phyloP scores from a whole-genome alignment of 2,888 invertebrate genomes.

The Hedychridium roseum region DNA sequence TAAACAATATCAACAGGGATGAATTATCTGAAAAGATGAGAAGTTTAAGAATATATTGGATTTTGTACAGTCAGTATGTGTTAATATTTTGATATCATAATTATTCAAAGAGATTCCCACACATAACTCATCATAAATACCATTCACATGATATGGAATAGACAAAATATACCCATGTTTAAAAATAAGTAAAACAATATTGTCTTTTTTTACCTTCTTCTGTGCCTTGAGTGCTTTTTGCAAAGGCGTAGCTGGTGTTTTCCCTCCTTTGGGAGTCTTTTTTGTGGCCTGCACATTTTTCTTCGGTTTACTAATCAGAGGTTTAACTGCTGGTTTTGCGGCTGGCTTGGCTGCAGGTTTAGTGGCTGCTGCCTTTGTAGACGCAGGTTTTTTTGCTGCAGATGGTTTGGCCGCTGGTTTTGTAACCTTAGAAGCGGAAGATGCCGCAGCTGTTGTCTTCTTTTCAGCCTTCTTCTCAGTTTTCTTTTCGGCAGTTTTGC shows the following conservation, averaged over 20 bases:
- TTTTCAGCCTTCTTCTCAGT: constrained; percentile 68
- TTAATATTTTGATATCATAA: constrained; percentile 19
- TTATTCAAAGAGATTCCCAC: constrained; percentile 70
- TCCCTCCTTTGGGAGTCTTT: constrained; percentile 63
- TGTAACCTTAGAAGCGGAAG: constrained; percentile 58
- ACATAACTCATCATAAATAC: constrained; percentile 63
- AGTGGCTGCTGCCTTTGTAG: constrained; percentile 47
- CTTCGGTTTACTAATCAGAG: constrained; percentile 63
- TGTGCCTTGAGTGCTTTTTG: constrained; percentile 86
- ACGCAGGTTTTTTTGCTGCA: constrained; percentile 60
- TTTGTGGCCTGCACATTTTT: constrained; percentile 65
- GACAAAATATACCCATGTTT: not conserved
- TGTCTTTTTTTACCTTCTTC: constrained; percentile 73
- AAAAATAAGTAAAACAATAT: not conserved
- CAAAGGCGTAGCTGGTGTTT: constrained; percentile 66
- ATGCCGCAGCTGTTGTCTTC: constrained; percentile 65
- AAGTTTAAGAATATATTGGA: not conserved
- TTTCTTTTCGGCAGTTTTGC: constrained; percentile 54
- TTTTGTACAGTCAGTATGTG: constrained; percentile 18
- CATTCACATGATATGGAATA: constrained; percentile 5
- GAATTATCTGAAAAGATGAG: not conserved
- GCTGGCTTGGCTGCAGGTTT: constrained; percentile 50
- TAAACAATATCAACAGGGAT: constrained; percentile 34
- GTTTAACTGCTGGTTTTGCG: constrained; percentile 51
- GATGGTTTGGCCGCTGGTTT: constrained; percentile 62